phyloP scores from a whole-genome alignment of 23 tunicate genomes.

The Halocynthia aurantium region DNA sequence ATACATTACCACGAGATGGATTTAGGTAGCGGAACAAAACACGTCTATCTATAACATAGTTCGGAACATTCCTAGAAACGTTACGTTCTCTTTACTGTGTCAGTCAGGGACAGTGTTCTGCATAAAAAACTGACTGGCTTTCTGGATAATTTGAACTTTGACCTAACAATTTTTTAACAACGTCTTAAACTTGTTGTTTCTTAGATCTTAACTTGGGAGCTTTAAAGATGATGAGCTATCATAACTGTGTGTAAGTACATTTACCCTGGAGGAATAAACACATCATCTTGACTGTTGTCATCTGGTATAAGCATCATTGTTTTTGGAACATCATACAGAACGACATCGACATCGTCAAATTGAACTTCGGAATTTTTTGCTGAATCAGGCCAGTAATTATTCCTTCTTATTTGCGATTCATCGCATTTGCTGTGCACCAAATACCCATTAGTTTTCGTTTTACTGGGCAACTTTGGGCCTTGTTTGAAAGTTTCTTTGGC shows the following conservation, averaged over 20 bases:
- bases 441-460: not conserved
- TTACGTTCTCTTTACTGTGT: too few relatives aligned
- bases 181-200: not conserved
- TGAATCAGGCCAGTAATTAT: not conserved
- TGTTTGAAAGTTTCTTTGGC: not conserved
- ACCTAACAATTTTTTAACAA: not conserved
- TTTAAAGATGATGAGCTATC: too few relatives aligned
- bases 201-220: too few relatives aligned
- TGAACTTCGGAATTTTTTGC: not conserved
- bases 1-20: too few relatives aligned
- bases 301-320: not conserved
- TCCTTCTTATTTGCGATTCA: not conserved
- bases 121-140: too few relatives aligned
- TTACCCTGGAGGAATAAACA: constrained; percentile 8
- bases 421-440: not conserved
- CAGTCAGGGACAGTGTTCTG: too few relatives aligned
- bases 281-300: not conserved
- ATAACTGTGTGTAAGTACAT: too few relatives aligned
- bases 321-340: not conserved
- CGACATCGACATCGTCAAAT: not conserved
- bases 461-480: not conserved
- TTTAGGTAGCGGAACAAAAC: too few relatives aligned
- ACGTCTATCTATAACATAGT: too few relatives aligned
- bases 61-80: too few relatives aligned
- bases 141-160: not conserved